These are phyloP conservation scores for Acutogordius australiensis DNA, from an alignment of 2,888 invertebrate species.

Conservation along the genomic window DNA sequence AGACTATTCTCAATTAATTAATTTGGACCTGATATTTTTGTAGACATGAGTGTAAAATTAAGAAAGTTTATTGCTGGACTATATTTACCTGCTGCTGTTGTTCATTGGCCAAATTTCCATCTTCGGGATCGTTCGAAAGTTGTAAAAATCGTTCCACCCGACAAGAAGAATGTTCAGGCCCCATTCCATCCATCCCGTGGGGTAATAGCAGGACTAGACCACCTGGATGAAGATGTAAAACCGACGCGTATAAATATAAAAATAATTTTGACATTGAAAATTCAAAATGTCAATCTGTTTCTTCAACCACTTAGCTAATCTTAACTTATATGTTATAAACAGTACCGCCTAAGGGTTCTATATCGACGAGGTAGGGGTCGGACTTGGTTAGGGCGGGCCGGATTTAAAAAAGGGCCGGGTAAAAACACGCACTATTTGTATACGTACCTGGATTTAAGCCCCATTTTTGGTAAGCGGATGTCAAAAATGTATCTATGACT, in stretches of 20 bases:
- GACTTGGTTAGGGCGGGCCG: too few species aligned
- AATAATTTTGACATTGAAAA: not conserved
- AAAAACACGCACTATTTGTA: too few species aligned
- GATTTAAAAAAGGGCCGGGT: too few species aligned
- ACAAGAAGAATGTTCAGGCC: constrained; percentile 79
- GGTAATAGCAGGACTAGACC: constrained; percentile 67
- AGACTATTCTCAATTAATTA: too few species aligned
- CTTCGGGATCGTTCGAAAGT: constrained; percentile 13
- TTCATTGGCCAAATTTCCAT: not conserved
- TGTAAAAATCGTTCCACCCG: constrained; percentile 72
- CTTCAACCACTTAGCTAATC: too few species aligned
- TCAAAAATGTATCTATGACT: constrained; percentile 64
- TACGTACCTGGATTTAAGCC: not conserved
- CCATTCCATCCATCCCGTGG: constrained; percentile 86
- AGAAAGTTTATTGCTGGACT: too few species aligned
- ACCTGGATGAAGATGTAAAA: too few species aligned
- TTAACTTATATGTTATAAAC: not conserved
- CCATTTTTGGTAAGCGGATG: constrained; percentile 52
- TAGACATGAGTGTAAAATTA: too few species aligned
- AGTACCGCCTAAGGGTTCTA: too few species aligned
- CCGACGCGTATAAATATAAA: not conserved
- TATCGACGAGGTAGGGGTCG: too few species aligned
- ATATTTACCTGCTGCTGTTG: not conserved
- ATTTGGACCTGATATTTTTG: too few species aligned
- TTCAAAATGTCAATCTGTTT: too few species aligned